Conservation (phyloP, 2,113 vertebrate species). For the Prietella phreatophila region DNA sequence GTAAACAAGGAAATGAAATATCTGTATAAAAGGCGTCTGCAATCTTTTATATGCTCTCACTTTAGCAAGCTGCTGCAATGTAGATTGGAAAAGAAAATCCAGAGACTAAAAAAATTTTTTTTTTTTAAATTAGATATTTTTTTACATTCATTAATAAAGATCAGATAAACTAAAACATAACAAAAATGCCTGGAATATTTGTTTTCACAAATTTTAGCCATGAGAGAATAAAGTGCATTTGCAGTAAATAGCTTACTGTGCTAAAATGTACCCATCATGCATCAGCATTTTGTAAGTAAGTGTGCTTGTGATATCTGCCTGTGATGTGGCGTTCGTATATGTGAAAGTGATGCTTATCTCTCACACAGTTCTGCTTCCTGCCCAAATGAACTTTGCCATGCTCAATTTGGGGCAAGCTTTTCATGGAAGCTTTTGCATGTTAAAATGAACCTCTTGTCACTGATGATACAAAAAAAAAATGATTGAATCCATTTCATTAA, state of each 20-base stretch:
- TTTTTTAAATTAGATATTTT: not conserved
- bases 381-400: not conserved
- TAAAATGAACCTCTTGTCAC: no score
- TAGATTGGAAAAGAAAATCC: not conserved
- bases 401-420: not conserved
- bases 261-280: not conserved
- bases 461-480: no score
- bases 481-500: no score
- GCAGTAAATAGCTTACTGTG: not conserved
- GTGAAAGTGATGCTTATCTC: slow-evolving; percentile 18
- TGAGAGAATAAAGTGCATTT: not conserved
- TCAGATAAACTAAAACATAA: not conserved
- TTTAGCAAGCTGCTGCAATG: not conserved
- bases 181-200: not conserved
- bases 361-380: not conserved
- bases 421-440: no score
- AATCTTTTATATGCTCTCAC: not conserved
- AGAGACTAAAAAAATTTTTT: not conserved
- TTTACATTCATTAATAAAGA: not conserved
- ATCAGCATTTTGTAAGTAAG: not conserved
- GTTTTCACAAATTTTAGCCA: not conserved
- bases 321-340: not conserved
- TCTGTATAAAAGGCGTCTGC: not conserved
- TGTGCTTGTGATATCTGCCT: not conserved
- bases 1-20: not conserved